Conservation (phyloP, 2,888 invertebrate species). For the Latrodectus hesperus region DNA sequence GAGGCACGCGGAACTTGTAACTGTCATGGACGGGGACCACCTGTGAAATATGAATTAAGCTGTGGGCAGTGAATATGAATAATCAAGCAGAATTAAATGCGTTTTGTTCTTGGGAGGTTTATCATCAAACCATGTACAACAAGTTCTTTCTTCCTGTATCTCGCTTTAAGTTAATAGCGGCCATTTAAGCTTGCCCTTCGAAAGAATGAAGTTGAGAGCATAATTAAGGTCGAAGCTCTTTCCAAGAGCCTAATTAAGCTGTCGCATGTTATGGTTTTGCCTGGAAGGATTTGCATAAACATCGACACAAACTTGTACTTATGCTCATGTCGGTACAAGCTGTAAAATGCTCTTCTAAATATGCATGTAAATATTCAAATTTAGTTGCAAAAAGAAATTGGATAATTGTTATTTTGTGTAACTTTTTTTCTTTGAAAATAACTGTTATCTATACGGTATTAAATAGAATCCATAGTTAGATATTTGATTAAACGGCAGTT, state of each 20-base stretch:
- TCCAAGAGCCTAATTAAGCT: not conserved
- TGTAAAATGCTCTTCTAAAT: not conserved
- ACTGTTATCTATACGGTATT: no score
- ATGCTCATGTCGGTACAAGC: not conserved
- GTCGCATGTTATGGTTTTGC: not conserved
- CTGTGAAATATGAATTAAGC: not conserved
- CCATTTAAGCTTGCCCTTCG: not conserved
- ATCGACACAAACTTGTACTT: not conserved
- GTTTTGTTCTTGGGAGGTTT: not conserved
- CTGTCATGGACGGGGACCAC: not conserved
- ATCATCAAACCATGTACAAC: not conserved
- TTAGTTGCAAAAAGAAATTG: no score
- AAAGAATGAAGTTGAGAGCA: not conserved
- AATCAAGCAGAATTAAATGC: conserved; percentile 4
- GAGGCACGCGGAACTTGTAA: not conserved
- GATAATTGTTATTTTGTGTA: no score
- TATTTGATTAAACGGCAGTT: no score
- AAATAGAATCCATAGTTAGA: no score
- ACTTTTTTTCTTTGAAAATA: no score
- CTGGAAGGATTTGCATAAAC: not conserved
- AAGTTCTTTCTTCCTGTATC: no score
- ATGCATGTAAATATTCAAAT: no score
- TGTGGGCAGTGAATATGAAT: conserved; percentile 2
- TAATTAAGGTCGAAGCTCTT: conserved; percentile 5
- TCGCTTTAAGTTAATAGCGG: not conserved